These are phyloP conservation scores for Pharmacophagus antenor DNA, from an alignment of 2,888 invertebrate genomes.

Conservation along the genomic window DNA sequence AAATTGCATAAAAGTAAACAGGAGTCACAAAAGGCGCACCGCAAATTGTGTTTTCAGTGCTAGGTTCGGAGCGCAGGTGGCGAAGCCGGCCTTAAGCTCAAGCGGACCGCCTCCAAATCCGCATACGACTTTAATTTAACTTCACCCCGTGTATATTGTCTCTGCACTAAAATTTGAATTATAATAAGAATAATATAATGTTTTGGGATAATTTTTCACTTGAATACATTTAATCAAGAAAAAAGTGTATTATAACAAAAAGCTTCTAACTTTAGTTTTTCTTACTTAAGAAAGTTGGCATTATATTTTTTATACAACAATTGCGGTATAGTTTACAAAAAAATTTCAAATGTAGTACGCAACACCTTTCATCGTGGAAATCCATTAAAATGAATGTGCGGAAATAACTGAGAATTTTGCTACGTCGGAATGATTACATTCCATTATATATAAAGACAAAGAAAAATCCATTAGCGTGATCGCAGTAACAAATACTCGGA, in stretches of 20 bases:
- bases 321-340: too few relatives aligned
- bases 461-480: constrained; percentile 43
- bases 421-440: constrained; percentile 16
- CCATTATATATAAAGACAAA: constrained; percentile 29
- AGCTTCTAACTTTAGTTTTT: background rate
- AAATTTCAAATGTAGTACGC: too few relatives aligned
- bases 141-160: constrained; percentile 70
- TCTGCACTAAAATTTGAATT: constrained; percentile 64
- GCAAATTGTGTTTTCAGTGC: constrained; percentile 72
- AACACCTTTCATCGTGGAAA: background rate
- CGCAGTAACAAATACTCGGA: constrained; percentile 49
- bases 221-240: constrained; percentile 19
- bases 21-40: constrained; percentile 60
- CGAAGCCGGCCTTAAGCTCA: constrained; percentile 60
- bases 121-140: constrained; percentile 77
- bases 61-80: constrained; percentile 65
- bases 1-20: constrained; percentile 69
- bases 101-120: constrained; percentile 65
- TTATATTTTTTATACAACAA: too few relatives aligned
- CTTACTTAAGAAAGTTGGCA: background rate
- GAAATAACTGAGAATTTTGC: constrained; percentile 1
- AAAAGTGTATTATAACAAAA: background rate
- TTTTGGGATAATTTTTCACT: constrained; percentile 9
- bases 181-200: constrained; percentile 34
- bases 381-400: background rate